Evolutionary conservation across 2,888 invertebrate genomes (phyloP).

Genomic region (Acanthosepion pharaonis): DNA sequence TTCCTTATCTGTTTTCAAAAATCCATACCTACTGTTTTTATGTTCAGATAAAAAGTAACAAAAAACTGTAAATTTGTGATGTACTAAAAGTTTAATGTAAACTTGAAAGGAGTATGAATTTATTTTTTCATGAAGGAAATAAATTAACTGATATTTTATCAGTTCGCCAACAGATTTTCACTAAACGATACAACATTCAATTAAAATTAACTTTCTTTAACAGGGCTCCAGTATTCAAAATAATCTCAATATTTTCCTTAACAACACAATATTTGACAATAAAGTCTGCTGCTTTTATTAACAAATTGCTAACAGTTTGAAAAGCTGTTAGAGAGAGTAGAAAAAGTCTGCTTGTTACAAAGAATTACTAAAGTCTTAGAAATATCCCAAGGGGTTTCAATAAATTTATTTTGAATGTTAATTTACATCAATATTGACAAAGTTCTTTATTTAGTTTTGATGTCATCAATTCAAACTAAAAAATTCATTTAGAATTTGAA

Average conservation of each 20-base stretch:
- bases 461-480: neutral
- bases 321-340: neutral
- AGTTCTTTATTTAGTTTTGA: too few relatives aligned
- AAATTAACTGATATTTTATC: neutral
- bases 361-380: neutral
- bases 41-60: neutral
- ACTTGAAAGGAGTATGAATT: neutral
- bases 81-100: neutral
- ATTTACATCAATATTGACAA: neutral
- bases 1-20: neutral
- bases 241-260: neutral
- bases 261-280: neutral
- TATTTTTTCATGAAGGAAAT: neutral
- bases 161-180: neutral
- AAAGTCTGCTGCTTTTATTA: neutral
- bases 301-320: neutral
- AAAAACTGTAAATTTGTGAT: neutral
- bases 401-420: neutral
- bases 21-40: neutral
- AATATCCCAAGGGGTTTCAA: neutral
- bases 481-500: neutral
- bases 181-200: neutral
- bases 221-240: neutral
- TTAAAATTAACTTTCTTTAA: neutral
- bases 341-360: neutral